phyloP scores from a whole-genome alignment of 2,113 vertebrate genomes.

The Eretmochelys imbricata region DNA sequence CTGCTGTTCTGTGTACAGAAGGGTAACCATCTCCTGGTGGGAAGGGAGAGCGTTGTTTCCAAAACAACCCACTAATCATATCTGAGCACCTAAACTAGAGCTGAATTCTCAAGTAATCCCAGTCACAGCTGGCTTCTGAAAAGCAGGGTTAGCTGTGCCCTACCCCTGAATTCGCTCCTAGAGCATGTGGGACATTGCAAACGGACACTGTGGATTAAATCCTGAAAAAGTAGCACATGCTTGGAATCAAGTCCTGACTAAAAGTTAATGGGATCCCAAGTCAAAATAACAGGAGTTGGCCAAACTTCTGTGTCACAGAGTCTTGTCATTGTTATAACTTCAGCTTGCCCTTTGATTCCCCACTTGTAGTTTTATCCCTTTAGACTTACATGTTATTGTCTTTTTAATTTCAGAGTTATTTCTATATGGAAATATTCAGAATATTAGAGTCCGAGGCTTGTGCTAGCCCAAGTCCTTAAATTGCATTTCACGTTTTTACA shows the following conservation, averaged over 20 bases:
- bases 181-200: neutral
- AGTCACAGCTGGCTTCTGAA: neutral
- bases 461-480: neutral
- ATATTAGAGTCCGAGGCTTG: accelerated
- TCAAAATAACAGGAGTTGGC: neutral
- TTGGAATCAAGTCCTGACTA: neutral
- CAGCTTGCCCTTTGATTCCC: accelerated
- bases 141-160: neutral
- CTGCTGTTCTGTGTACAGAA: neutral
- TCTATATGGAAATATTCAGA: neutral
- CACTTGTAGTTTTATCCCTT: neutral
- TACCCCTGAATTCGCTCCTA: accelerated
- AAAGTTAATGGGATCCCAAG: accelerated
- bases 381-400: neutral
- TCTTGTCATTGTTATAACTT: neutral
- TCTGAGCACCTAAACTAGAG: neutral
- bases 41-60: neutral
- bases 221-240: neutral
- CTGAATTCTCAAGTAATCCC: neutral
- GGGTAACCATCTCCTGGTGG: accelerated
- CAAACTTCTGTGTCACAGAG: neutral
- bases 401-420: neutral
- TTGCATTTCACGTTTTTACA: accelerated
- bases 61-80: neutral
- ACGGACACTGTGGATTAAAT: accelerated